Evolutionary conservation across 2,797 vertebrate species (phyloP).

Genomic region (Amblyopsis hoosieri): DNA sequence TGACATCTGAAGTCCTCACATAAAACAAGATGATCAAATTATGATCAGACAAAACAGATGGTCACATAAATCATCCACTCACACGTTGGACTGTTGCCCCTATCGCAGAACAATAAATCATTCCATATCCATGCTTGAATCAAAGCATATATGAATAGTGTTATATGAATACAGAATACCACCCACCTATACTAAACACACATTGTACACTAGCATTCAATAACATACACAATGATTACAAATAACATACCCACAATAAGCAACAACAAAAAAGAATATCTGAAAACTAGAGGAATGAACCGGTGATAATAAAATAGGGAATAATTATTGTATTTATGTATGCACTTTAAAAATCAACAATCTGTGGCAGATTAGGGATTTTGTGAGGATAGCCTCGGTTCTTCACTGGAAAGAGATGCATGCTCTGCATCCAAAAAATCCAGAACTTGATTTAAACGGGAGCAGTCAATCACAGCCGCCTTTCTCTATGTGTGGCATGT

Average conservation of each 20-base stretch:
- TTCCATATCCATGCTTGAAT: conserved; percentile 60
- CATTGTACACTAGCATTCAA: conserved; percentile 1
- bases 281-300: neutral
- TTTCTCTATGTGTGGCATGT: conserved; percentile 70
- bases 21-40: conserved; percentile 69
- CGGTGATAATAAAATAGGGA: neutral
- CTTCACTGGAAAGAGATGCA: conserved; percentile 26
- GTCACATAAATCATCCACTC: conserved; percentile 74
- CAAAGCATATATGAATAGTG: conserved; percentile 39
- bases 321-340: neutral
- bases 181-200: conserved; percentile 3
- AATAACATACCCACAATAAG: neutral
- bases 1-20: conserved; percentile 57
- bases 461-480: conserved; percentile 65
- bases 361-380: conserved; percentile 21
- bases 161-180: too few species aligned
- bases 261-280: neutral
- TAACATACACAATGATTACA: neutral
- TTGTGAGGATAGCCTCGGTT: conserved; percentile 10
- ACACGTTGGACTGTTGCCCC: conserved; percentile 63
- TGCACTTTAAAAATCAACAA: conserved; percentile 3
- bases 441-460: conserved; percentile 66
- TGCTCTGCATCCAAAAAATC: conserved; percentile 49
- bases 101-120: conserved; percentile 70
- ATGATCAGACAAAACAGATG: conserved; percentile 72